Base-by-base conservation (phyloP, 2,113 vertebrate genomes). In the Stigmatopora argus region DNA sequence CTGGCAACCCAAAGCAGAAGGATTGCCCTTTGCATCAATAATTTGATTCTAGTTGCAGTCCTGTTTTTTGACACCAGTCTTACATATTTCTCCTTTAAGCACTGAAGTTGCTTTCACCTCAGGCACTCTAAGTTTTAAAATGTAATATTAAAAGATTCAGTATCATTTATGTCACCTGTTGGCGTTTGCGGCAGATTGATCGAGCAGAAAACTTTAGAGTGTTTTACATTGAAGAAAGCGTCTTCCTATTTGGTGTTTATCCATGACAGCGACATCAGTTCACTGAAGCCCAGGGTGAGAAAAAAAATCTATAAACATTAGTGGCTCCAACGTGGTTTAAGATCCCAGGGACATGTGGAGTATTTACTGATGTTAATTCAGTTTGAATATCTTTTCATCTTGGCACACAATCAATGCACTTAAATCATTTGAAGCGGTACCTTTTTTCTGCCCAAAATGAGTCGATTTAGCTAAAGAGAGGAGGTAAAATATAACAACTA, bases 161-260 rank as follows among this genome's bases (percentile, higher is more conserved):
- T 26, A 55, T 53, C 23, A 3, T 35, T 64, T 55, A 21, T 62
- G 26, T 72, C 52, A 53, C 26, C 60, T 62, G 26, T 61, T 59
- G 34, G 61, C 48, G 66, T 56, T 55, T 13, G 38, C 58, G 21
- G 57, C 38, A 45, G 52, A 7, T 5, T 49, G 19, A 53, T n/a
- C 21, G 53, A 48, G 53, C 26, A 47, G 31, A 23, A 66, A 60
- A 60, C 62, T 70, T 57, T 62, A 15, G 5, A 35, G n/a, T 71
- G 58, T 65, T 71, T 19, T 45, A n/a, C 46, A 51, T 62, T 44
- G 14, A 47, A 69, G 62, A 67, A 31, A 62, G 44, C 19, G 19
- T 52, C 13, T 73, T 71, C 51, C 38, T 53, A 74, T 75, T 56
- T 57, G 12, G 14, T 67, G 51, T 73, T 77, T 26, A 67, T 79